phyloP scores from a whole-genome alignment of 2,797 vertebrate genomes.

The Parambassis ranga region DNA sequence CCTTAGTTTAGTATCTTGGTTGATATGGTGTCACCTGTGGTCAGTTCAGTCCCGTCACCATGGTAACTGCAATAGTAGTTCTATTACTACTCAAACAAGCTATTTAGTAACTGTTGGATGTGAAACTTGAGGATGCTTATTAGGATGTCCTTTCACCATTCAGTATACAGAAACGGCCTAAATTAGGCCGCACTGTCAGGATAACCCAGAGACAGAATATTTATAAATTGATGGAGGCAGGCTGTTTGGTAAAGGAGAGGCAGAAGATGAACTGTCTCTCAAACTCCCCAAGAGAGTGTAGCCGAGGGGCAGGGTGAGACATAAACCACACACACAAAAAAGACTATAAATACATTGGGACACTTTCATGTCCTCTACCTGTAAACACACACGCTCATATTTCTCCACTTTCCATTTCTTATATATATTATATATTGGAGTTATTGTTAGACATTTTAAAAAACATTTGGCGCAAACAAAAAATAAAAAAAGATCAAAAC shows the following conservation, averaged over 20 bases:
- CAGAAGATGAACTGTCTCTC: slow-evolving; percentile 53
- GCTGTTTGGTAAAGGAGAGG: slow-evolving; percentile 25
- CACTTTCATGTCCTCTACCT: neutral
- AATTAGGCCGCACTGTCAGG: neutral
- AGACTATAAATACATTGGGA: slow-evolving; percentile 23
- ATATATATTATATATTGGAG: too few species aligned
- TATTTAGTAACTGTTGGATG: neutral
- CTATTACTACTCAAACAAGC: neutral
- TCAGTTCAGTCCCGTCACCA: too few species aligned
- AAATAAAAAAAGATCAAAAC: neutral
- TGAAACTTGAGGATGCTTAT: neutral
- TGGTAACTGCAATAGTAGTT: neutral
- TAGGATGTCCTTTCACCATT: neutral
- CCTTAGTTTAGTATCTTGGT: neutral
- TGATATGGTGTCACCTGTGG: neutral
- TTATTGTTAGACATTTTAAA: too few species aligned
- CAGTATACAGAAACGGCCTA: neutral
- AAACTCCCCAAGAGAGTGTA: slow-evolving; percentile 57
- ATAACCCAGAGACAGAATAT: slow-evolving; percentile 3
- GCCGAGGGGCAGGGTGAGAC: slow-evolving; percentile 21
- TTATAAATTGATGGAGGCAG: slow-evolving; percentile 17
- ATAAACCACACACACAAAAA: slow-evolving; percentile 14
- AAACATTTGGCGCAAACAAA: too few species aligned
- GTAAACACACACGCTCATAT: neutral
- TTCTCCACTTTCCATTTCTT: too few species aligned